Conservation (phyloP, 1,140 invertebrate genomes). For the Halesus radiatus region DNA sequence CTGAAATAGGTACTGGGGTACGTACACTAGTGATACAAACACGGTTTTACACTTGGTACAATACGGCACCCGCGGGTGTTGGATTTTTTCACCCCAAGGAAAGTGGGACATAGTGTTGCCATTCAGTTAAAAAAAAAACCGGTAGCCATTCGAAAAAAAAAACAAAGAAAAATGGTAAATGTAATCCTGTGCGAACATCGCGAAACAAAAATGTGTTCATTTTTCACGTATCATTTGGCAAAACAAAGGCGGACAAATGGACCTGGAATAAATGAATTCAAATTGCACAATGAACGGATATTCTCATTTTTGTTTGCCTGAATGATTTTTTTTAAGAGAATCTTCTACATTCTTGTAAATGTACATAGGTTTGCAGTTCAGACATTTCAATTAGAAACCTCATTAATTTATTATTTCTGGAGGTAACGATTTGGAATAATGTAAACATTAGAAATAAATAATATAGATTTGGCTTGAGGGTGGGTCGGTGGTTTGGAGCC, state of each 20-base stretch:
- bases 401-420: too few species aligned
- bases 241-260: neutral
- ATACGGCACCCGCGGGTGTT: constrained; percentile 1
- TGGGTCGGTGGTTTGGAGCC: too few species aligned
- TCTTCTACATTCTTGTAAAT: too few species aligned
- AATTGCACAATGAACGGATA: too few species aligned
- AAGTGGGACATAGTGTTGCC: neutral
- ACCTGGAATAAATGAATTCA: too few species aligned
- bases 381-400: too few species aligned
- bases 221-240: neutral
- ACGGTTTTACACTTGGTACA: constrained; percentile 23
- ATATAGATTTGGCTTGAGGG: too few species aligned
- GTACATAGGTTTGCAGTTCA: too few species aligned
- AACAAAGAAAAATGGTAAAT: neutral
- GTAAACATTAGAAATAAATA: too few species aligned
- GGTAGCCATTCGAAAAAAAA: neutral
- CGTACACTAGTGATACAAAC: neutral
- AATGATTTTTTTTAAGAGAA: too few species aligned
- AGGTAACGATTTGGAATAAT: too few species aligned
- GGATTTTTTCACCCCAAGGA: neutral
- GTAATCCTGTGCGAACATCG: neutral
- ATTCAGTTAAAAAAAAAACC: neutral
- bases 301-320: too few species aligned
- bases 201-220: neutral
- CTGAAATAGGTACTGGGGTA: neutral